Evolutionary conservation across 2,888 invertebrate genomes (phyloP), one percentile per base, ranked within the genome.

Genomic region (Dendrolimus houi): DNA sequence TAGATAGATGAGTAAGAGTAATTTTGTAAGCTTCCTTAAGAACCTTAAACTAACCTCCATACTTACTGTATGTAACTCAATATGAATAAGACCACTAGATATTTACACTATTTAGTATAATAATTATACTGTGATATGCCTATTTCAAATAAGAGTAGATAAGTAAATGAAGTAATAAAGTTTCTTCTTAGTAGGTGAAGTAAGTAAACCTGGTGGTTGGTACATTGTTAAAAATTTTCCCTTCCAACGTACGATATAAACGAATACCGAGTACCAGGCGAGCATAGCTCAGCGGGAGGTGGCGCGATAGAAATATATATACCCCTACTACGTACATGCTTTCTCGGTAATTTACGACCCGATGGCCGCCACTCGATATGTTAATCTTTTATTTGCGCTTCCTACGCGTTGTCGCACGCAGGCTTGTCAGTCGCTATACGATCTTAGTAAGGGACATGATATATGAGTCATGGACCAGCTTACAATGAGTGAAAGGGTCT

Each of bases 291-390:
- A 72, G 79, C 83, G 71, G 85, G 85, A 73, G 80, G 71, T 74
- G 75, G 75, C 77, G 76, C 75, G 80, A 83, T 80, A 74, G 85
- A 79, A 81, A 85, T 83, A 85, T 82, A 86, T 83, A 81, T 75
- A 54, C 61, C 62, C 68, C 53, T 60, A 63, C 59, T 58, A 63
- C 61, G 71, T 67, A 65, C 70, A 70, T 70, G 67, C 70, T 69
- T 69, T 66, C 72, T 64, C 71, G 69, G 68, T 72, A 79, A 80
- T 83, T 82, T 80, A 84, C 79, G 77, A 74, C 63, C 64, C 67
- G 62, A 59, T 10, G 47, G 47, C 12, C 47, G 47, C 47, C 59
- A 59, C 63, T 61, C 70, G 74, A 77, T 73, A 69, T 69, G 72
- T 69, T 75, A 71, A 72, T 79, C 71, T 75, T 79, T 80, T 81